Evolutionary conservation across 2,888 invertebrate species (phyloP), one percentile per base, ranked within the genome.

Genomic region (Machimus rusticus): DNA sequence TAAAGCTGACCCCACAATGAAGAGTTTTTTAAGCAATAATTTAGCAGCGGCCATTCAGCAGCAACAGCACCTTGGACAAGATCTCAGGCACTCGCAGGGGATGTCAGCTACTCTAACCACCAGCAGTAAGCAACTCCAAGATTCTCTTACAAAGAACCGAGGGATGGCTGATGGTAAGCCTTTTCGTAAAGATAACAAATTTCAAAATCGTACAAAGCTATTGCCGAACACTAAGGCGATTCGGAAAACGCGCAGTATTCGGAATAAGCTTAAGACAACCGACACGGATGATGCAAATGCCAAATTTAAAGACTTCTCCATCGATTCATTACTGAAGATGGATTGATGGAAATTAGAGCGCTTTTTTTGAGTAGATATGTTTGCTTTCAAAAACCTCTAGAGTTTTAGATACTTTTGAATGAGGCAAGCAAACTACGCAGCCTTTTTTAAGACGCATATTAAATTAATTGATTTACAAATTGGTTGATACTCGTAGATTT

Each of bases 241-340:
- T 5, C 74, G 51, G 16, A 84, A 74, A 16, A 39, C 28, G 23
- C 84, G 84, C 19, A 23, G 31, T 34, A 31, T 84, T 16, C 84
- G 84, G 2, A 74, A 66, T 39, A 84, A 84, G 66, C n/a, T 31
- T 55, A 84, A 84, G 14, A 74, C 84, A 66, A 37, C 23, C 37
- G 66, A 89, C 88, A 90, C 88, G 89, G 92, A 92, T 88, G 93
- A 92, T 90, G 91, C 91, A 89, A 91, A 92, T 90, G 92, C 92
- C 90, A 93, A 93, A 92, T 92, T 92, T 89, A 92, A 92, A 92
- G 92, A 93, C 91, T 93, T 93, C 90, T 92, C 92, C 89, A 92
- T 92, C 88, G 92, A 93, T 90, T 92, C 93, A 81, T 90, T 93
- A 89, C 90, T 92, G 88, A 91, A 92, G 90, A 91, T 87, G 77